Base-by-base conservation (phyloP, 2,113 vertebrate species). In the Dendrocopos noguchii region DNA sequence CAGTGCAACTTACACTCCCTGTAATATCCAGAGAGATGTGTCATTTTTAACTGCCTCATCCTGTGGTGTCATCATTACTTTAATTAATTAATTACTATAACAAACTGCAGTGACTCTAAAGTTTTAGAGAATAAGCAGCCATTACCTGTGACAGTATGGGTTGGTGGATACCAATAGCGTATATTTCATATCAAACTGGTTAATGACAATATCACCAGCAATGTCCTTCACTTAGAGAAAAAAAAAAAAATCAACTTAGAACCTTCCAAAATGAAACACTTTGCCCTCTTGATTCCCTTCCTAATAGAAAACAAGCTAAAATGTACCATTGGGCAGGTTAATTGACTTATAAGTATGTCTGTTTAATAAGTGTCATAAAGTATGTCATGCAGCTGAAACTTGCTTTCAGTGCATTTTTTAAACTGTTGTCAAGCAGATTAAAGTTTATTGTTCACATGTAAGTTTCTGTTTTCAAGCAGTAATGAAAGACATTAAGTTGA, bases 331-430 rank as follows among this genome's bases (percentile, higher is more conserved):
- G 94, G 94, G 94, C 95, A 95, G 93, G 96, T 97, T 98, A 98
- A 97, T 97, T 97, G 97, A 97, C 97, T 97, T 97, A 97, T 95
- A 97, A 97, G 96, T 95, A 96, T 97, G 86, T 95, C 95, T 97
- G 97, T 97, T 97, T 97, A 97, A 97, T 97, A 97, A 98, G 96
- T 91, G 96, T 96, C 97, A 98, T 98, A 97, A 97, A 98, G 86
- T 95, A 97, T 96, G 96, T 97, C 96, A 97, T 77, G 72, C 89
- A 88, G 91, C 63, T 4, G 57, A 98, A 97, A 98, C 81, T 96
- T 97, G 95, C 95, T 97, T 97, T 96, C 96, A 63, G 86, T 95
- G 97, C 93, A 53, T 93, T 97, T 97, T 94, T 90, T 95, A 97
- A 98, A 94, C 80, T 96, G 91, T 97, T 98, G 97, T 97, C 96